Conservation (phyloP, 2,113 vertebrate species). For the Engraulis encrasicolus region DNA sequence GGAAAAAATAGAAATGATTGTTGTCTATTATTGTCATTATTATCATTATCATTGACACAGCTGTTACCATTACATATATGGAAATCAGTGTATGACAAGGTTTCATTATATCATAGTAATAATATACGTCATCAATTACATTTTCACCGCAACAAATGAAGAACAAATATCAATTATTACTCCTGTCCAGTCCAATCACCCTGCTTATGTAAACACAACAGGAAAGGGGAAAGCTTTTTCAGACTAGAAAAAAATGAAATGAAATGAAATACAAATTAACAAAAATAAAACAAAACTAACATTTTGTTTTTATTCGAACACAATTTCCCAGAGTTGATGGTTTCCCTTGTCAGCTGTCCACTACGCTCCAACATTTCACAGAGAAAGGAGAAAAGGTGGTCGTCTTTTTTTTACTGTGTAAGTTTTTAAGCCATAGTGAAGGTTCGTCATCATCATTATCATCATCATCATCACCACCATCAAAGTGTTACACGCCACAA, state of each 20-base stretch:
- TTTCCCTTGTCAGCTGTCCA: conserved; percentile 29
- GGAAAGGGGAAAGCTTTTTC: conserved; percentile 54
- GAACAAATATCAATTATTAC: conserved; percentile 40
- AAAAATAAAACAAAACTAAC: conserved; percentile 64
- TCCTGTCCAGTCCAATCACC: conserved; percentile 55
- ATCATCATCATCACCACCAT: too few relatives aligned
- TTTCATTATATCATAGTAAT: conserved; percentile 20
- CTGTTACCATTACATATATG: conserved; percentile 12
- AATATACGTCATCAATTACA: conserved; percentile 42
- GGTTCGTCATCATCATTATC: too few relatives aligned
- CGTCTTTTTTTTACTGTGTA: conserved; percentile 50
- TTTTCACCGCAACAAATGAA: conserved; percentile 43
- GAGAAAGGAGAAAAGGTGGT: conserved; percentile 47
- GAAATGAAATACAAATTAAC: too few relatives aligned
- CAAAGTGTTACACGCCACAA: conserved; percentile 53
- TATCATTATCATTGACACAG: conserved; percentile 36
- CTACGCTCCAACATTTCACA: conserved; percentile 49
- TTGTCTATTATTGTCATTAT: conserved; percentile 63
- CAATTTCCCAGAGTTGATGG: conserved; percentile 39
- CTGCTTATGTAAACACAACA: conserved; percentile 63
- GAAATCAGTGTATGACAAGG: background rate
- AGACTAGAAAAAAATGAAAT: conserved; percentile 67
- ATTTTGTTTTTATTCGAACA: conserved; percentile 55
- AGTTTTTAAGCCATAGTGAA: conserved; percentile 53
- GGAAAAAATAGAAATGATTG: conserved; percentile 1